Evolutionary conservation across 2,888 invertebrate genomes (phyloP).

Genomic region (Pyrrhia umbra): DNA sequence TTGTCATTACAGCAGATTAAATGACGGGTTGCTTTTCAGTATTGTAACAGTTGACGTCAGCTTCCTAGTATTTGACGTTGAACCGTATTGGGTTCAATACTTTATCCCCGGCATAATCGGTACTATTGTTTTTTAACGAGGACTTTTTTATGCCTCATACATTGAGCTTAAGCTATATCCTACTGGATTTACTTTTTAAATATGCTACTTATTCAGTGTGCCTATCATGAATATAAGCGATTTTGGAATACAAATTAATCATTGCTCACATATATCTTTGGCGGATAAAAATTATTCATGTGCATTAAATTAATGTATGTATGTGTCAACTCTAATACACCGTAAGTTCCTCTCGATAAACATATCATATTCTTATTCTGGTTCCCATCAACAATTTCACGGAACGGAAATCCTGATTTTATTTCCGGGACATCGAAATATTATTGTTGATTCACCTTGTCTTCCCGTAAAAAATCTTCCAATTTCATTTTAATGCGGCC

Average conservation of each 20-base stretch:
- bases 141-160: neutral
- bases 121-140: neutral
- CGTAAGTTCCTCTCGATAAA: too few species aligned
- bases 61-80: slow-evolving; percentile 11
- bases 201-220: neutral
- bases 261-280: too few species aligned
- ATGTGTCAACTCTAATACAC: too few species aligned
- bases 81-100: slow-evolving; percentile 5
- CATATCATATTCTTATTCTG: neutral
- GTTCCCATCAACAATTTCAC: slow-evolving; percentile 11
- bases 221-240: too few species aligned
- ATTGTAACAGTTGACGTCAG: slow-evolving; percentile 1
- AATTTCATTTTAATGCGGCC: slow-evolving; percentile 5
- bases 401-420: slow-evolving; percentile 23
- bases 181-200: neutral
- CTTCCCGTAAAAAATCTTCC: slow-evolving; percentile 1
- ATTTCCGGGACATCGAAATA: slow-evolving; percentile 17
- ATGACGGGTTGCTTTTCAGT: slow-evolving; percentile 13
- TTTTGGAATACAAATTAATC: too few species aligned
- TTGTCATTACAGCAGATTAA: slow-evolving; percentile 41
- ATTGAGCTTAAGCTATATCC: neutral
- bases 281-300: too few species aligned
- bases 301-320: too few species aligned
- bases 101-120: neutral
- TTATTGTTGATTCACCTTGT: slow-evolving; percentile 10